These are phyloP conservation scores for Zaprionus ornatus DNA, from an alignment of 1,140 invertebrate genomes.

Conservation along the genomic window DNA sequence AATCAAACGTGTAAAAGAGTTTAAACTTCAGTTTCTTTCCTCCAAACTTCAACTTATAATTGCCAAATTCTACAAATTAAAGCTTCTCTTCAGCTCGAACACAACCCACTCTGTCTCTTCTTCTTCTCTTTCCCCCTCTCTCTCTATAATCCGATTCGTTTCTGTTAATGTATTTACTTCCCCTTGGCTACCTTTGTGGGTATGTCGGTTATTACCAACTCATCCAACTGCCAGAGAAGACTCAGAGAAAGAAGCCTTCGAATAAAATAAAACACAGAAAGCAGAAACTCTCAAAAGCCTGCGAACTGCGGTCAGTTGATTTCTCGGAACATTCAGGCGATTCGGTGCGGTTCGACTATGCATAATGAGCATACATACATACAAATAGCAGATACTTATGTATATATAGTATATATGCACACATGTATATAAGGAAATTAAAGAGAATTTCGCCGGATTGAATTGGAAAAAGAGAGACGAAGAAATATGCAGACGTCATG, in stretches of 20 bases:
- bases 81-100: neutral
- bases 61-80: neutral
- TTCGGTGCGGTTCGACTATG: constrained; percentile 49
- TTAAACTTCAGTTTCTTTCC: neutral
- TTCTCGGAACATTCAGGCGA: constrained; percentile 58
- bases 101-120: neutral
- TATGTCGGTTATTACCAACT: constrained; percentile 32
- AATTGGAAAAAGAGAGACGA: neutral
- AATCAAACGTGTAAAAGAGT: too few relatives aligned
- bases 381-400: neutral
- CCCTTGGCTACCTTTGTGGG: constrained; percentile 3
- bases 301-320: constrained; percentile 31
- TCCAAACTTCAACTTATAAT: neutral
- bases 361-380: constrained; percentile 60
- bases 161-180: constrained; percentile 29
- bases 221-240: neutral
- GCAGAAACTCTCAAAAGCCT: neutral
- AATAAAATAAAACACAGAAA: neutral
- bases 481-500: constrained; percentile 70
- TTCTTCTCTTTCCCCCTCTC: neutral
- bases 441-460: constrained; percentile 50
- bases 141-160: neutral
- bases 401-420: neutral
- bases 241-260: neutral
- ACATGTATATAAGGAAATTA: constrained; percentile 36